Evolutionary conservation across 1,140 invertebrate genomes (phyloP).

Genomic region (Drosophila pachea): DNA sequence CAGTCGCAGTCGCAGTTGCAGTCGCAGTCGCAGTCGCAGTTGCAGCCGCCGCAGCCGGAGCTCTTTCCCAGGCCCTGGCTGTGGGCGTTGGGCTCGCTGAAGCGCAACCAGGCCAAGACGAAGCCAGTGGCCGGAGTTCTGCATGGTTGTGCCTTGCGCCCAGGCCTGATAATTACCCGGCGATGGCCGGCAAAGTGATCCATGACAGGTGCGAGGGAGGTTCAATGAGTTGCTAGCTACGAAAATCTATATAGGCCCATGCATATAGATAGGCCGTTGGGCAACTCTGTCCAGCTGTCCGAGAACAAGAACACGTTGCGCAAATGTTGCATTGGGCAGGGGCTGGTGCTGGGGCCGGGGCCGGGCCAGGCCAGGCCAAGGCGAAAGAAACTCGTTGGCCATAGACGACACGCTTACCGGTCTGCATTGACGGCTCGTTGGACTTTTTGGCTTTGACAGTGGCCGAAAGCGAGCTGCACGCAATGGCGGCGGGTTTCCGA

Average conservation of each 20-base stretch:
- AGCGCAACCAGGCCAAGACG: slow-evolving; percentile 61
- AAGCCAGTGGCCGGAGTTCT: slow-evolving; percentile 19
- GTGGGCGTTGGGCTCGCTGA: slow-evolving; percentile 57
- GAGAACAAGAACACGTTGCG: slow-evolving; percentile 56
- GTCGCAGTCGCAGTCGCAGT: slow-evolving; percentile 1
- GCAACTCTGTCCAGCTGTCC: not conserved
- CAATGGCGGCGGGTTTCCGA: slow-evolving; percentile 53
- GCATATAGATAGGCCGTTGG: not conserved
- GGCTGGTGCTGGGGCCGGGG: too few species aligned
- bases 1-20: slow-evolving; percentile 2
- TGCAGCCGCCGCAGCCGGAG: not conserved
- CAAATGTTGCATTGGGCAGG: too few species aligned
- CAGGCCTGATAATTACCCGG: slow-evolving; percentile 31
- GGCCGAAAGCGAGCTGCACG: slow-evolving; percentile 52
- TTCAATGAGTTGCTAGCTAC: not conserved
- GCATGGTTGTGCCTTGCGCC: slow-evolving; percentile 14
- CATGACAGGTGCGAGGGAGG: slow-evolving; percentile 9
- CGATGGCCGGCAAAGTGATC: slow-evolving; percentile 23
- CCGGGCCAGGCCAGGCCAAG: slow-evolving; percentile 4
- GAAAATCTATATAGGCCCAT: not conserved
- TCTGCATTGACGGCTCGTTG: slow-evolving; percentile 29
- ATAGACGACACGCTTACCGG: slow-evolving; percentile 41
- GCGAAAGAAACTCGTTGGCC: slow-evolving; percentile 57
- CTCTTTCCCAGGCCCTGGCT: slow-evolving; percentile 50
- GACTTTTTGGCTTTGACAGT: slow-evolving; percentile 27